Evolutionary conservation across 2,888 invertebrate genomes (phyloP).

Genomic region (Melolontha melolontha): DNA sequence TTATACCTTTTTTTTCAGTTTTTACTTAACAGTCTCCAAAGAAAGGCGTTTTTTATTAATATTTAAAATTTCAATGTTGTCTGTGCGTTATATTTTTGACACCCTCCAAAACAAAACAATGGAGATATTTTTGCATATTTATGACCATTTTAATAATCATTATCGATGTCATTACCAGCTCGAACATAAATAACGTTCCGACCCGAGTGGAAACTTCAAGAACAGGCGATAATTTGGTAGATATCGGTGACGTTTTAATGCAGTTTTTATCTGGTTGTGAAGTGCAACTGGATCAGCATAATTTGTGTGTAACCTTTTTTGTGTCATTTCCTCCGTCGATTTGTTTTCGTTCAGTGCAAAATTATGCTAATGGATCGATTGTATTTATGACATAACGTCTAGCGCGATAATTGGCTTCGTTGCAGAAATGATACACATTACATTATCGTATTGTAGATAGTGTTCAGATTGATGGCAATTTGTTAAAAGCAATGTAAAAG

Average conservation of each 20-base stretch:
- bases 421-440: conserved; percentile 6
- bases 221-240: conserved; percentile 11
- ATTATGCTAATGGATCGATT: conserved; percentile 38
- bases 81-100: too few species aligned
- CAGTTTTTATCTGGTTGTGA: conserved; percentile 8
- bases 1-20: too few species aligned
- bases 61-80: too few species aligned
- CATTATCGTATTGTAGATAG: neutral
- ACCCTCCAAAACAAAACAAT: too few species aligned
- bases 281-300: conserved; percentile 1
- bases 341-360: conserved; percentile 19
- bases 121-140: too few species aligned
- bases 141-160: neutral
- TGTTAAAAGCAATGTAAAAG: too few species aligned
- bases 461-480: too few species aligned
- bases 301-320: neutral
- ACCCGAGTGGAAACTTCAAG: neutral
- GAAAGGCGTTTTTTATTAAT: too few species aligned
- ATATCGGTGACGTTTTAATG: conserved; percentile 7
- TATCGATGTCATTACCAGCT: conserved; percentile 2
- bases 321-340: conserved; percentile 15
- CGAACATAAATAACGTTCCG: neutral
- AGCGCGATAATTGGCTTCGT: conserved; percentile 16
- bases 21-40: too few species aligned
- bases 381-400: conserved; percentile 24